Evolutionary conservation across 1,140 invertebrate genomes (phyloP), one percentile per base, ranked within the genome.

Genomic region (Drosophila parvula): DNA sequence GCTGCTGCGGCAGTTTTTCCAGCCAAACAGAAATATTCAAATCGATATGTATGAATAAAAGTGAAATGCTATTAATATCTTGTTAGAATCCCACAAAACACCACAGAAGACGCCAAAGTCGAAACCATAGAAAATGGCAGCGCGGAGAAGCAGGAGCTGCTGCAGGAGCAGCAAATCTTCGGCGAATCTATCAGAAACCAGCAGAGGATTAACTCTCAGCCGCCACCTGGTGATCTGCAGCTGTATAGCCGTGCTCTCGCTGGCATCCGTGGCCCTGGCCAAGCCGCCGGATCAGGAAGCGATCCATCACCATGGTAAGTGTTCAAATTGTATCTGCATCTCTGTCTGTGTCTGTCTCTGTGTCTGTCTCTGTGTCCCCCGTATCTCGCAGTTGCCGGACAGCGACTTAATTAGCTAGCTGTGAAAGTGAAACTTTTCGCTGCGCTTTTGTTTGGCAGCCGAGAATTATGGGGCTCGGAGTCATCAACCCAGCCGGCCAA

Each of bases 341-440:
- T 50, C 22, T 14, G 12, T n/a, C 9, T 50, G 45, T 14, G 12
- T n/a, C 32, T 22, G 59, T 44, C 30, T 45, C 40, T 40, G 50
- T 40, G 10, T 5, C 38, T 10, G 18, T 14, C 11, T 18, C 16
- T 44, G n/a, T 51, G 34, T 30, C 38, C 22, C 14, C 14, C 38
- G 55, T 45, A 40, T 68, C 34, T 59, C 16, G 16, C 14, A 48
- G 50, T 34, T 16, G 30, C 16, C 32, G 30, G 28, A 34, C 48
- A 12, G 51, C 36, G 50, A 57, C 45, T 65, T 83, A 80, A 84
- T 83, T 83, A 73, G 70, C 65, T 50, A 53, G 56, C 68, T 64
- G 81, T 80, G 78, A 86, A 86, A 81, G 81, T 85, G 81, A 82
- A 81, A 56, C 71, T 77, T 38, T 43, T 64, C 57, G 45, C 62